Evolutionary conservation across 1,140 invertebrate genomes (phyloP).

Genomic region (Papilio dardanus): DNA sequence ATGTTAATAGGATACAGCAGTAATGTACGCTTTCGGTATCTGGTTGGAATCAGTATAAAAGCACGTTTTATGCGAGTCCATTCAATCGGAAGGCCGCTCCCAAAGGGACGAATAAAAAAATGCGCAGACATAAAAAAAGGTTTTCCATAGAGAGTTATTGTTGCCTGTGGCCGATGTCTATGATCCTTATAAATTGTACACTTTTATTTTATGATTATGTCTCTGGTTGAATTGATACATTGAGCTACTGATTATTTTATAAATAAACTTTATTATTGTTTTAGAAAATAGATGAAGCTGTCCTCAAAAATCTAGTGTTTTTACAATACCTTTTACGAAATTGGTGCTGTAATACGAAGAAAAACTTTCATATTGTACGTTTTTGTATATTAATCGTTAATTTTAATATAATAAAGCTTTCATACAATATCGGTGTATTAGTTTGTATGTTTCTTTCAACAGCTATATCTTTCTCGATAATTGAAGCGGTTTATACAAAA

Average conservation of each 20-base stretch:
- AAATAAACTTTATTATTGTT: no score
- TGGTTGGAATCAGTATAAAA: constrained; percentile 7
- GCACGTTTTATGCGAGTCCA: constrained; percentile 19
- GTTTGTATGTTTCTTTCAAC: background rate
- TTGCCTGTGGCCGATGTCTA: constrained; percentile 33
- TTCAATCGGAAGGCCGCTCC: constrained; percentile 23
- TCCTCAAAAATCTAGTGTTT: no score
- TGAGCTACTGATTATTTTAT: background rate
- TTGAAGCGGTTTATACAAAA: constrained; percentile 13
- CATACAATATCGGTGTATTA: background rate
- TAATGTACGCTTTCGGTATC: background rate
- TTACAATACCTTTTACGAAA: no score
- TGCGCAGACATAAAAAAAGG: constrained; percentile 29
- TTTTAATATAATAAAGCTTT: background rate
- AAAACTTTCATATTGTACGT: background rate
- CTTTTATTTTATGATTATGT: constrained; percentile 8
- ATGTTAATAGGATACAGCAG: background rate
- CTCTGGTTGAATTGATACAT: constrained; percentile 11
- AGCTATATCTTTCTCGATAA: background rate
- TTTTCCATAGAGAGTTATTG: constrained; percentile 31
- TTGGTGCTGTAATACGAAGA: background rate
- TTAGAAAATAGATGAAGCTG: no score
- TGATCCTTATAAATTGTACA: constrained; percentile 24
- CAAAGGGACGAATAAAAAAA: constrained; percentile 30
- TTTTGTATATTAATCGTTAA: background rate